Conservation (phyloP, 2,888 invertebrate species). For the Torymus texanus region DNA sequence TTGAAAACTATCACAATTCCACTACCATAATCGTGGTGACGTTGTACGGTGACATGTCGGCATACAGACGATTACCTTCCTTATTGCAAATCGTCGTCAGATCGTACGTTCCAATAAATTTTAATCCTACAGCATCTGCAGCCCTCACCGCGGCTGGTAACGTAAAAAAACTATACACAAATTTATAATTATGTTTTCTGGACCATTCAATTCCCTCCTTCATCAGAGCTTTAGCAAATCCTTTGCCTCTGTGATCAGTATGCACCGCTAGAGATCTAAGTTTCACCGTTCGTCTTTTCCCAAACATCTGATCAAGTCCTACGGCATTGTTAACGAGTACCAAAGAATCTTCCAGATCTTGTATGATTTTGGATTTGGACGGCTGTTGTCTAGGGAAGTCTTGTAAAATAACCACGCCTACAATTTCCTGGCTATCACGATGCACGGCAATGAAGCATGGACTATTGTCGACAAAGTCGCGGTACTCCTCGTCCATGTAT, state of each 20-base stretch:
- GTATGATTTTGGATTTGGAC: no score
- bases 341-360: no score
- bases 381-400: no score
- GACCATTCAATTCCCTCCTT: neutral
- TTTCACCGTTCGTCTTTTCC: neutral
- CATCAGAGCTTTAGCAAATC: constrained; percentile 4
- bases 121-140: constrained; percentile 7
- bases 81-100: neutral
- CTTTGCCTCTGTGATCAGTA: constrained; percentile 12
- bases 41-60: no score
- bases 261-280: neutral
- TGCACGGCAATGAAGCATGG: neutral
- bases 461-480: neutral
- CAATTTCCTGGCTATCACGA: neutral
- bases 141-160: constrained; percentile 4
- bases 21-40: no score
- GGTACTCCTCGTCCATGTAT: neutral
- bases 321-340: no score
- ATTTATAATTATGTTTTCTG: neutral
- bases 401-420: neutral
- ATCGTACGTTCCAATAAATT: neutral
- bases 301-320: no score
- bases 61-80: neutral
- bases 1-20: no score
- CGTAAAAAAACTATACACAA: constrained; percentile 2